phyloP scores from a whole-genome alignment of 2,797 vertebrate species.

The Scomberomorus guttatus region DNA sequence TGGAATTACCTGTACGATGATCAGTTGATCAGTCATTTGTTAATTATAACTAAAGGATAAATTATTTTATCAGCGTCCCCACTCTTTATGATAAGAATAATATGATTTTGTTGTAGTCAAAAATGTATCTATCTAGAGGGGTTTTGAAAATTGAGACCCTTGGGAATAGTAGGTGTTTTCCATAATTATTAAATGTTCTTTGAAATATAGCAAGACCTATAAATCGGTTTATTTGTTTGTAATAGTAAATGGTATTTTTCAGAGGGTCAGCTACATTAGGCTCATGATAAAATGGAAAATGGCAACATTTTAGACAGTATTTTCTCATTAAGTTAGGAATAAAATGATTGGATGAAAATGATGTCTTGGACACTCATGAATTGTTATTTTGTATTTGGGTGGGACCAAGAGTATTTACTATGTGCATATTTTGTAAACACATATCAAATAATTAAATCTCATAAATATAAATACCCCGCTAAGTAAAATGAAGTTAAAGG shows the following conservation, averaged over 20 bases:
- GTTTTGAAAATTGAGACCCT: not conserved
- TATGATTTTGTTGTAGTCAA: not conserved
- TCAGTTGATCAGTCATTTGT: not conserved
- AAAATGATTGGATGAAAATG: not conserved
- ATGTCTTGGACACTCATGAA: not conserved
- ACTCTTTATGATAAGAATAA: not conserved
- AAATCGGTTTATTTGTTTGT: not conserved
- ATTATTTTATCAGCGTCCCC: not conserved
- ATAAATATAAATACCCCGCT: not conserved
- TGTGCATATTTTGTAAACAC: not conserved
- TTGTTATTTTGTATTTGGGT: not conserved
- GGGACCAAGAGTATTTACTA: not conserved
- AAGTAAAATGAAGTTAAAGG: not conserved
- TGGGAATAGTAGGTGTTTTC: conserved; percentile 17
- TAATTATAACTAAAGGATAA: not conserved
- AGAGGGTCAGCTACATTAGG: not conserved
- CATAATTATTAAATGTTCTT: not conserved
- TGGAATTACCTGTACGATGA: too few relatives aligned
- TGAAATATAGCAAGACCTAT: not conserved
- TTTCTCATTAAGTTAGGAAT: not conserved
- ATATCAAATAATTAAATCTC: not conserved
- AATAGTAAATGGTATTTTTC: too few relatives aligned
- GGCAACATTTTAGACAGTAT: not conserved
- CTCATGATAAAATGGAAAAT: not conserved
- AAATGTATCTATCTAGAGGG: not conserved